Evolutionary conservation across 2,113 vertebrate species (phyloP), one percentile per base, ranked within the genome.

Genomic region (Pan paniscus): DNA sequence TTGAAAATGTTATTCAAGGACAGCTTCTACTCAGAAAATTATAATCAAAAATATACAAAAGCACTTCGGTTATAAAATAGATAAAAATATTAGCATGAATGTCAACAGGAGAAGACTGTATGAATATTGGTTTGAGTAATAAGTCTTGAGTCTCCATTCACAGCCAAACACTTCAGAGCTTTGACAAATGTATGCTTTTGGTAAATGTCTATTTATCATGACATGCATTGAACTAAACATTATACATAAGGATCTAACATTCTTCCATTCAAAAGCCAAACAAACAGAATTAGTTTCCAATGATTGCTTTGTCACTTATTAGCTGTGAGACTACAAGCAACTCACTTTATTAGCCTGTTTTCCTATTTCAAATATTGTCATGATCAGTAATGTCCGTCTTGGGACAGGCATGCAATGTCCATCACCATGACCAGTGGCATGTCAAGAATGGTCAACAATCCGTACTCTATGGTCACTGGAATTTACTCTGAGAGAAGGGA

Each of bases 31-130:
- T 96, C 96, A 91, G 89, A 86, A 97, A 96, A 96, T 75, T 97
- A 85, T 98, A 98, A 98, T 98, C 85, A 97, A 43, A 81, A 96
- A 57, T 94, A 97, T 94, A 72, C 75, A 98, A 97, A 97, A 98
- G 97, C 55, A 97, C 50, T 90, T 94, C 87, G 94, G 85, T 97
- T 97, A 97, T 64, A 76, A 87, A 70, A 97, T 89, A 97, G 59
- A 97, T 89, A 98, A 98, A 98, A 97, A 48, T 32, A 96, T 93
- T 97, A 97, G 76, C 59, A 96, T 95, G 97, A 98, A 97, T 67
- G 64, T 96, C 92, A 98, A 11, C 0, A 2, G 90, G 35, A 57
- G 83, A 83, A 98, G 98, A 35, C 90, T 89, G 97, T 93, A 80
- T 93, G 92, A 96, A 67, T 84, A 30, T 3, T 92, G 61, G 55